These are phyloP conservation scores for Pardalotus punctatus DNA, from an alignment of 2,113 vertebrate genomes.

Conservation along the genomic window DNA sequence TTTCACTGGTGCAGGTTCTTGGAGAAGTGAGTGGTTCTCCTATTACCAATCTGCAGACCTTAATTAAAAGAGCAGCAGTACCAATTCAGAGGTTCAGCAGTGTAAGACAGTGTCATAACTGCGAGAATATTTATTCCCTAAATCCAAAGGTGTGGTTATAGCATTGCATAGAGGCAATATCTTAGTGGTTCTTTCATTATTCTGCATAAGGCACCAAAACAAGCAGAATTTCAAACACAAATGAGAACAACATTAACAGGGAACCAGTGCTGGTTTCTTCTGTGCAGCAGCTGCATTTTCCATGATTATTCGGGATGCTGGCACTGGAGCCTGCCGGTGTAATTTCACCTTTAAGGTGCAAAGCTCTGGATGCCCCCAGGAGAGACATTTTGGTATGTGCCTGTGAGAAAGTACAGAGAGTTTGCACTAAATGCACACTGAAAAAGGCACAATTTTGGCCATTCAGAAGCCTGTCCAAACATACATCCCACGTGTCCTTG, in stretches of 20 bases:
- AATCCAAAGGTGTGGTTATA: neutral
- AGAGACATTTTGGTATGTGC: neutral
- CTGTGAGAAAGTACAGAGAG: neutral
- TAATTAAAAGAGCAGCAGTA: neutral
- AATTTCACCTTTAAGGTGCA: neutral
- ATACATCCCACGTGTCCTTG: neutral
- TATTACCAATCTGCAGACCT: neutral
- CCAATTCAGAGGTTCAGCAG: neutral
- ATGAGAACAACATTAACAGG: neutral
- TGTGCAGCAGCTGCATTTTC: neutral
- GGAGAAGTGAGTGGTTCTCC: neutral
- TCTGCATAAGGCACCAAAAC: neutral
- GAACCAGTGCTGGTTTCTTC: neutral
- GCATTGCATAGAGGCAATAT: neutral
- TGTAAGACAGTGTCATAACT: neutral
- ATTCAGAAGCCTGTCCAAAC: neutral
- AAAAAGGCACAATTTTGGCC: neutral
- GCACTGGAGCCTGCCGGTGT: neutral
- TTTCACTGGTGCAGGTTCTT: neutral
- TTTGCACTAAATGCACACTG: neutral
- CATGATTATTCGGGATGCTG: neutral
- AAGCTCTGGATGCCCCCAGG: neutral
- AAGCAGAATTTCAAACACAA: neutral
- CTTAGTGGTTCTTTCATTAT: neutral
- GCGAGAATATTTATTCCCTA: neutral